Conservation (phyloP, 2,888 invertebrate genomes). For the Marasmarcha lunaedactyla region DNA sequence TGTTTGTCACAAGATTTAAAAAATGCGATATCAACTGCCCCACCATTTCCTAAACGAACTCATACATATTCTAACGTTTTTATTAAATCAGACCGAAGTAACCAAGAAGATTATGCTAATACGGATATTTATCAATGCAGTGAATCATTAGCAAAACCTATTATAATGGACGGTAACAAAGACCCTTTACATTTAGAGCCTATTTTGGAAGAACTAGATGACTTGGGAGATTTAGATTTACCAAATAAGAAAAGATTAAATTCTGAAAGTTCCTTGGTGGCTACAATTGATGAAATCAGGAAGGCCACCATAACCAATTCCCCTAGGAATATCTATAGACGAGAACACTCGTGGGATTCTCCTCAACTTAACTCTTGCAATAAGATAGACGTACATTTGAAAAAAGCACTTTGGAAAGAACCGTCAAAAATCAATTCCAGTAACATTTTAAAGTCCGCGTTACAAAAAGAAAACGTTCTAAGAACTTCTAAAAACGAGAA, state of each 20-base stretch:
- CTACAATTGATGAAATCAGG: slow-evolving; percentile 74
- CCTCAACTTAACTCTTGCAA: slow-evolving; percentile 38
- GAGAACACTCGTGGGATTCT: slow-evolving; percentile 61
- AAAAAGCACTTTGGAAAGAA: slow-evolving; percentile 59
- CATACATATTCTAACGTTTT: slow-evolving; percentile 61
- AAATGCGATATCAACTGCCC: slow-evolving; percentile 51
- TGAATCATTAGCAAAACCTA: slow-evolving; percentile 67
- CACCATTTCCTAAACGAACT: slow-evolving; percentile 50
- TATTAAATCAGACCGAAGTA: slow-evolving; percentile 50
- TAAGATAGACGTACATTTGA: slow-evolving; percentile 43
- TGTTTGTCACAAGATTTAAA: slow-evolving; percentile 57
- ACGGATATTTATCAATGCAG: slow-evolving; percentile 58
- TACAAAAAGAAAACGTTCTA: slow-evolving; percentile 50
- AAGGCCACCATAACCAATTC: slow-evolving; percentile 69
- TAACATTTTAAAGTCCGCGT: slow-evolving; percentile 51
- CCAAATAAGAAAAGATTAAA: slow-evolving; percentile 49
- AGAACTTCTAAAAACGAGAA: slow-evolving; percentile 30
- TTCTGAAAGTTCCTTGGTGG: slow-evolving; percentile 71
- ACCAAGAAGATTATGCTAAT: slow-evolving; percentile 65
- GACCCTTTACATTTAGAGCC: slow-evolving; percentile 67
- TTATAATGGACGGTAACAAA: slow-evolving; percentile 59
- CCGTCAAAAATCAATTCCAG: slow-evolving; percentile 52
- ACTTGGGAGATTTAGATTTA: slow-evolving; percentile 53
- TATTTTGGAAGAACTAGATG: slow-evolving; percentile 70
- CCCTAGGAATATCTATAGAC: slow-evolving; percentile 66